phyloP scores from a whole-genome alignment of 53 echinoderm and acorn worm genomes.

The Holothuria leucospilota region DNA sequence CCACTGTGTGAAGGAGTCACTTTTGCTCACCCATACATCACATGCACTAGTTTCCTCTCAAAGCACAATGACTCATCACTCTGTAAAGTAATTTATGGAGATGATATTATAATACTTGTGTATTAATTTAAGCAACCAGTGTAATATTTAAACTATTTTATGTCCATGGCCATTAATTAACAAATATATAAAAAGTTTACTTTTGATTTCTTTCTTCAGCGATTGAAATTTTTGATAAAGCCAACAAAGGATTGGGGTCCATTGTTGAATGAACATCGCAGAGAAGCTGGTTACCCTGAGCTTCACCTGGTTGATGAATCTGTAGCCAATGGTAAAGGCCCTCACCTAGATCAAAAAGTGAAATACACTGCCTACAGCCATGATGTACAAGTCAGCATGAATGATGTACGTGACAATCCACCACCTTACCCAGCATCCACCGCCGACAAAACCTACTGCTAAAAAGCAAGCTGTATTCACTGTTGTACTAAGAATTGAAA shows the following conservation, averaged over 20 bases:
- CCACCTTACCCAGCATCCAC: constrained; percentile 19
- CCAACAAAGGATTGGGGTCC: constrained; percentile 91
- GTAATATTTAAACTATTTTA: no score
- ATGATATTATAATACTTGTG: no score
- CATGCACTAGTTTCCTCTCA: no score
- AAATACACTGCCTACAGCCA: constrained; percentile 12
- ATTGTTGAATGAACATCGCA: constrained; percentile 75
- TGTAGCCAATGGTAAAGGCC: not conserved
- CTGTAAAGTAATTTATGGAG: no score
- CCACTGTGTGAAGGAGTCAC: no score
- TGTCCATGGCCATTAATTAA: no score
- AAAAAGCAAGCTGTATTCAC: no score
- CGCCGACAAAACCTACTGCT: constrained; percentile 6
- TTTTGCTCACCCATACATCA: no score
- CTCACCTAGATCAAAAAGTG: not conserved
- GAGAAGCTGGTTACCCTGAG: constrained; percentile 72
- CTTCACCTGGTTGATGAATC: constrained; percentile 6
- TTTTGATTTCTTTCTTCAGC: constrained; percentile 55
- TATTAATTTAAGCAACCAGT: no score
- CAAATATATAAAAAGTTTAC: not conserved
- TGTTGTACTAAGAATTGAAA: no score
- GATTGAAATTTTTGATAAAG: constrained; percentile 56
- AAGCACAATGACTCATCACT: no score
- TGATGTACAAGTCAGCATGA: constrained; percentile 19
- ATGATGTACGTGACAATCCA: not conserved